Conservation (phyloP, 1,140 invertebrate species). For the Ridgeia piscesae region DNA sequence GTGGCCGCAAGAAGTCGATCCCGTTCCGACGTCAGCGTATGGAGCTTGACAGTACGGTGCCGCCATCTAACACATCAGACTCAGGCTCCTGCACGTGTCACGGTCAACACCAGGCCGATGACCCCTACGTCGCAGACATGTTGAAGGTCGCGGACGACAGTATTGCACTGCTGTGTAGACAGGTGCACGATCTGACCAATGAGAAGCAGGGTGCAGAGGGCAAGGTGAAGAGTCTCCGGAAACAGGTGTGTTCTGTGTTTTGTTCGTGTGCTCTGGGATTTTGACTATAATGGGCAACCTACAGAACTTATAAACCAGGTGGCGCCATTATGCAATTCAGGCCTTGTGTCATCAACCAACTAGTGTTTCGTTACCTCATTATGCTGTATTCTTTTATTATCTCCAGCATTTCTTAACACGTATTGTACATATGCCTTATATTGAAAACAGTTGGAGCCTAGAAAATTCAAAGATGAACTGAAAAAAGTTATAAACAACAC, state of each 20-base stretch:
- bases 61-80: slow-evolving; percentile 36
- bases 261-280: background rate
- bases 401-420: no score
- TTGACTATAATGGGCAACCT: no score
- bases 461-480: no score
- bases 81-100: slow-evolving; percentile 30
- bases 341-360: no score
- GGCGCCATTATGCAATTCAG: no score
- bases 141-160: slow-evolving; percentile 54
- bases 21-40: slow-evolving; percentile 57
- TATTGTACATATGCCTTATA: no score
- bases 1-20: slow-evolving; percentile 55
- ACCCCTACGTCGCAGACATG: slow-evolving; percentile 56
- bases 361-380: no score
- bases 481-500: no score
- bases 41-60: slow-evolving; percentile 53
- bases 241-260: slow-evolving; percentile 43
- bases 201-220: slow-evolving; percentile 48
- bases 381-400: no score
- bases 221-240: slow-evolving; percentile 50
- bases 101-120: slow-evolving; percentile 37
- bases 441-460: no score
- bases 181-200: slow-evolving; percentile 40
- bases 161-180: slow-evolving; percentile 48
- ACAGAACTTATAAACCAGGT: no score